A percentile compares a stretch with the other conserved stretches of the same genome.
Conservation (phyloP, 1,140 invertebrate species). For the Drosophila burlai region DNA sequence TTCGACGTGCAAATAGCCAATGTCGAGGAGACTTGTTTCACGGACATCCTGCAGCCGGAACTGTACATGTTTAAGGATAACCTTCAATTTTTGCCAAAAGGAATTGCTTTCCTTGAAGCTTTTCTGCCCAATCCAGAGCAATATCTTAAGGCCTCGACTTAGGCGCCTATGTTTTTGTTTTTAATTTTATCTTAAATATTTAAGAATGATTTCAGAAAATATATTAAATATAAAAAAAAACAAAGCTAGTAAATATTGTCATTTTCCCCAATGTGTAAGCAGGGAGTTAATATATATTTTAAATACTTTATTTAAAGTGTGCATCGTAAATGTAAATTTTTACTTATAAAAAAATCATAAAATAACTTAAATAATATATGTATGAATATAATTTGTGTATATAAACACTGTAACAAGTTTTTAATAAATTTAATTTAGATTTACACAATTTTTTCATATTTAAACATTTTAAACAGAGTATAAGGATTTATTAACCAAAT, state of each 20-base stretch:
- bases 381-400: neutral
- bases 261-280: no score
- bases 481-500: no score
- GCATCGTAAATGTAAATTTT: neutral
- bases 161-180: neutral
- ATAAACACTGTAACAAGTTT: neutral
- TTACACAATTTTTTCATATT: neutral
- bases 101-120: conserved; percentile 50
- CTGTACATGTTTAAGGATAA: conserved; percentile 64
- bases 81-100: conserved; percentile 63
- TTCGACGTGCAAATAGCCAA: conserved; percentile 57
- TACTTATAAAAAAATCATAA: neutral
- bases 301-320: neutral
- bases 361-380: neutral
- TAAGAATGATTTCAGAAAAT: neutral
- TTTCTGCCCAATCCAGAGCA: conserved; percentile 57
- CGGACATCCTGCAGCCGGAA: conserved; percentile 53
- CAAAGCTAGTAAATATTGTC: no score
- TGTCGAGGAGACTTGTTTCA: conserved; percentile 44
- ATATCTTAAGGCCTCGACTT: conserved; percentile 32
- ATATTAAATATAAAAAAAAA: neutral
- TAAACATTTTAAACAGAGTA: no score
- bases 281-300: no score
- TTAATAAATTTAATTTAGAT: neutral
- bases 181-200: neutral